Base-by-base conservation (phyloP, 2,113 vertebrate genomes). In the Nothobranchius kuhntae region DNA sequence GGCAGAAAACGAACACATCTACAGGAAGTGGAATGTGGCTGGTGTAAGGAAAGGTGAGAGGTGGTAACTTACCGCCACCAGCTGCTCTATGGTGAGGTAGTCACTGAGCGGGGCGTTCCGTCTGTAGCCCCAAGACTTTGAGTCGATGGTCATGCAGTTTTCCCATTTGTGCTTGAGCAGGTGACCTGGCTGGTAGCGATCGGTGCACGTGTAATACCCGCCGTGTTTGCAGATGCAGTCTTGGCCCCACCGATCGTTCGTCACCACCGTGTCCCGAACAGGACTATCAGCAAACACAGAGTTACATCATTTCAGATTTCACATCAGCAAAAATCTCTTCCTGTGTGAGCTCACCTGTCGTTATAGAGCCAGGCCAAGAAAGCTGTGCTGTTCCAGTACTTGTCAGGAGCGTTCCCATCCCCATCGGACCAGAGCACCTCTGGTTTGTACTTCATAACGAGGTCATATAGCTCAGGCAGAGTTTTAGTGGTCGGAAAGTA, bases 311-410 rank as follows among this genome's bases (percentile, higher is more conserved):
- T 17, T 59, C 3, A 30, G 21, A 0, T 68, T 38, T 56, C 35
- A 17, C 13, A 12, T 26, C 6, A 4, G 3, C 6, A 26, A 15
- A 46, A n/a, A 57, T 13, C 2, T 1, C 7, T 24, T 26, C 10
- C 7, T 45, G 30, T 24, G 2, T n/a, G 30, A 15, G 26, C 56
- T 38, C 70, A 95, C 97, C 98, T 99, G 36, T 98, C 94, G 44
- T 98, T 99, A 63, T 99, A 99, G 9, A 99, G 93, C 98, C 98
- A 99, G 51, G 96, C 95, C 45, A 99, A 83, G 86, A 99, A 99
- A 2, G 89, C 94, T 0, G 97, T 98, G 89, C 96, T 98, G 82
- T 98, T 98, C 98, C 98, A 99, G 87, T 99, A 99, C 30, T 42
- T 45, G 51, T 95, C 93, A 0, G 97, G 95, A 0, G 95, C 98